phyloP scores from a whole-genome alignment of 2,888 invertebrate genomes.

The Creontiades dilutus region DNA sequence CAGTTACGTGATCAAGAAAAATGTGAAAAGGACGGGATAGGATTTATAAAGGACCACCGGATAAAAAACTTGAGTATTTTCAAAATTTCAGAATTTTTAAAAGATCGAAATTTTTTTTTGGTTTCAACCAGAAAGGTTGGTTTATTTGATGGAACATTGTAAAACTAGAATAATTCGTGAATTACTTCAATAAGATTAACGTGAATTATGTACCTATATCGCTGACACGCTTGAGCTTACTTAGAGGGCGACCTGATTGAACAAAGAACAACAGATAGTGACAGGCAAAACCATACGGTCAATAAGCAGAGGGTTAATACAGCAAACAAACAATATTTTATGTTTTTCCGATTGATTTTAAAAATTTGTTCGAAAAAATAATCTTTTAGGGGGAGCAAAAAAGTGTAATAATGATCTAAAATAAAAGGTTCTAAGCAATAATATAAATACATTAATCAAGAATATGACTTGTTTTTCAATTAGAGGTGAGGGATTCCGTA shows the following conservation, averaged over 20 bases:
- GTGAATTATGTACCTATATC: constrained; percentile 61
- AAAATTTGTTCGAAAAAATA: not conserved
- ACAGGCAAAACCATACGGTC: constrained; percentile 30
- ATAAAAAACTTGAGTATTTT: constrained; percentile 6
- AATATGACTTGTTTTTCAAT: too few relatives aligned
- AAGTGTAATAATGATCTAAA: not conserved
- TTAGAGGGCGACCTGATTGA: constrained; percentile 62
- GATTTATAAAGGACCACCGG: not conserved
- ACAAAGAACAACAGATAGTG: constrained; percentile 60
- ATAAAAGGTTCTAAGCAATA: not conserved
- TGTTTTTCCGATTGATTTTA: not conserved
- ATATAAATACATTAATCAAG: too few relatives aligned
- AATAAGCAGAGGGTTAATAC: not conserved
- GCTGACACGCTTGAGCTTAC: constrained; percentile 63
- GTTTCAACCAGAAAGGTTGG: not conserved
- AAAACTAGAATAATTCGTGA: constrained; percentile 19
- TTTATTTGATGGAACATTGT: not conserved
- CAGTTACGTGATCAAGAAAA: not conserved
- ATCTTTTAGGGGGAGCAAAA: not conserved
- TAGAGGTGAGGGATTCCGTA: too few relatives aligned
- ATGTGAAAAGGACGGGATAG: not conserved
- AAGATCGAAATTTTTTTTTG: not conserved
- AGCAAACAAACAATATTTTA: not conserved
- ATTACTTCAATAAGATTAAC: constrained; percentile 56
- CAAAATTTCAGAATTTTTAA: not conserved